phyloP scores from a whole-genome alignment of 1,140 invertebrate species.

The Tetraneura akinire region DNA sequence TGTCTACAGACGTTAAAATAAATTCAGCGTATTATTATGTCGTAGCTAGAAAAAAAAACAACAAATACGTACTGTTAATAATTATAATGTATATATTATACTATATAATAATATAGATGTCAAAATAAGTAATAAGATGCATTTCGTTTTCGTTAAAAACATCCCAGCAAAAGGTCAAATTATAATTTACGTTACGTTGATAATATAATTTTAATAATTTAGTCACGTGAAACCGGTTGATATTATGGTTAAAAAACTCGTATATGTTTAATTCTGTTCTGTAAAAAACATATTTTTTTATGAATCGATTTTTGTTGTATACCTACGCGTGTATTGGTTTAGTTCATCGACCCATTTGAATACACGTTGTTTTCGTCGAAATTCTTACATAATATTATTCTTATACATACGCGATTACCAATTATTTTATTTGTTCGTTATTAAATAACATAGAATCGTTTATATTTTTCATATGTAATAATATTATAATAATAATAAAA shows the following conservation, averaged over 20 bases:
- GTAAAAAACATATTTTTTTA: not conserved
- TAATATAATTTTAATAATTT: slow-evolving; percentile 7
- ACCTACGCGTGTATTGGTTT: not conserved
- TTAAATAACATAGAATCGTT: not conserved
- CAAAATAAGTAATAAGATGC: not conserved
- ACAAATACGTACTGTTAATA: not conserved
- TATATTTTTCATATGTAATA: not conserved
- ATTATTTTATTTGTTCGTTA: not conserved
- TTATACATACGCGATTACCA: not conserved
- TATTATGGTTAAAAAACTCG: not conserved
- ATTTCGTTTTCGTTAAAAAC: slow-evolving; percentile 2
- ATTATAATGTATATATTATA: too few relatives aligned
- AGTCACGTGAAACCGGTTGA: not conserved
- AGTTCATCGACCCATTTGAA: slow-evolving; percentile 1
- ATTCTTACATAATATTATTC: slow-evolving; percentile 9
- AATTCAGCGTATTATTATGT: not conserved
- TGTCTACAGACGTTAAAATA: not conserved
- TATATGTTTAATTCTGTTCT: not conserved
- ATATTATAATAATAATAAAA: not conserved
- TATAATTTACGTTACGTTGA: not conserved
- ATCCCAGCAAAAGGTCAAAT: not conserved
- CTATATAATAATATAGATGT: not conserved
- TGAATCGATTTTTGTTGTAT: slow-evolving; percentile 7
- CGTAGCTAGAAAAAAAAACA: not conserved
- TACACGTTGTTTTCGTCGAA: not conserved